Conservation (phyloP, 2,113 vertebrate genomes). For the Gavia stellata region DNA sequence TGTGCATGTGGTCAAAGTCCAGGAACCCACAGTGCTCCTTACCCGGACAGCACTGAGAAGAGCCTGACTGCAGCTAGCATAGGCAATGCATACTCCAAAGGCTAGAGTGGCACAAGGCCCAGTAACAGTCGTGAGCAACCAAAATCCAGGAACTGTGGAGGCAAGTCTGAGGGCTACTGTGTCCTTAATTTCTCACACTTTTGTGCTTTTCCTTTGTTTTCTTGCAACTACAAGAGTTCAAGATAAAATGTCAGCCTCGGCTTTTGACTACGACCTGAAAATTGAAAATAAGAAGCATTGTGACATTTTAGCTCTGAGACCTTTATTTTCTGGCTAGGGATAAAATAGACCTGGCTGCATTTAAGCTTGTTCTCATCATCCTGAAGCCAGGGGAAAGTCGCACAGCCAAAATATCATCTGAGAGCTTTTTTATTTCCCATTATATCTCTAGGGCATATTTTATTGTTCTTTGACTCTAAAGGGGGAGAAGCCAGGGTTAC, state of each 20-base stretch:
- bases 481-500: not conserved
- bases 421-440: not conserved
- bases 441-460: conserved; percentile 40
- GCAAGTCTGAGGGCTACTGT: not conserved
- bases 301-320: conserved; percentile 75
- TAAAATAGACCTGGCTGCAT: conserved; percentile 50
- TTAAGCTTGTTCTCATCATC: conserved; percentile 55
- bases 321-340: conserved; percentile 60
- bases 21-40: not conserved
- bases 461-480: conserved; percentile 55
- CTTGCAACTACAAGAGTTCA: conserved; percentile 34
- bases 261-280: conserved; percentile 60
- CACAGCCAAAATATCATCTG: conserved; percentile 62
- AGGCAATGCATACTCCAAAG: not conserved
- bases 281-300: conserved; percentile 68
- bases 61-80: not conserved
- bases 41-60: not conserved
- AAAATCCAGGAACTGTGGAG: not conserved
- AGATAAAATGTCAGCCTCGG: conserved; percentile 62
- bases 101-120: not conserved
- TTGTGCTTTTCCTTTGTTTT: conserved; percentile 63
- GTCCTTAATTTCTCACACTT: not conserved
- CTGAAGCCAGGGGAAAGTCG: conserved; percentile 25
- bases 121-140: not conserved
- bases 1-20: not conserved